Base-by-base conservation (phyloP, 2,888 invertebrate genomes). In the Andrena trimmerana region DNA sequence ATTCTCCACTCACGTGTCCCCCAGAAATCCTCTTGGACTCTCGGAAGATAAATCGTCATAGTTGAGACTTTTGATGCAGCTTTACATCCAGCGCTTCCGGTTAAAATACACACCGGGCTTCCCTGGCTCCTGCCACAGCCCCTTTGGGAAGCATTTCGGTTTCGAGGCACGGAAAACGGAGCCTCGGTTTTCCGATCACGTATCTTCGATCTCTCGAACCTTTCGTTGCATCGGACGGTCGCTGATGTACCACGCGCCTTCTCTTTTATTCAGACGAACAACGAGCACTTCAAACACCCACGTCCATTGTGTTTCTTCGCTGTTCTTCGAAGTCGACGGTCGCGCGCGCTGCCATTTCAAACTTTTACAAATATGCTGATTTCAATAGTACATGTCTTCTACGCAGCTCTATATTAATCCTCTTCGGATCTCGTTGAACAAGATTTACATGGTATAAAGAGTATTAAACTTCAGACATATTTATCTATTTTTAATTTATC, bases 161-260 rank as follows among this genome's bases (percentile, higher is more conserved):
- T 83, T 77, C 85, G 54, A 74, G 72, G 85, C 86, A 80, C 86
- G 88, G 59, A 80, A 84, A 84, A 72, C 72, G 83, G 31, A 65
- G 78, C 69, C 86, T 76, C 68, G 67, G 67, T 68, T 84, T 86
- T 79, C 88, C 73, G 73, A 85, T 90, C 90, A 90, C 90, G 90
- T 90, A 86, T 66, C 82, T 75, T 78, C 81, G 85, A 88, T 85
- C 84, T 81, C 66, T 74, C 72, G 63, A 57, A 80, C 74, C 77
- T 86, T 48, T 33, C 70, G 60, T 33, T 36, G 73, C 52, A 62
- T 72, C 6, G 54, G 50, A 27, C 31, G 48, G 62, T 48, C 60
- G 67, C 24, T 10, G 75, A 42, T 57, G 65, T 54, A 31, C 62
- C 16, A 16, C 16, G 52, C 60, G 66, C 31, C 63, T 68, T 69